Conservation (phyloP, 2,113 vertebrate species). For the Oceanites oceanicus region DNA sequence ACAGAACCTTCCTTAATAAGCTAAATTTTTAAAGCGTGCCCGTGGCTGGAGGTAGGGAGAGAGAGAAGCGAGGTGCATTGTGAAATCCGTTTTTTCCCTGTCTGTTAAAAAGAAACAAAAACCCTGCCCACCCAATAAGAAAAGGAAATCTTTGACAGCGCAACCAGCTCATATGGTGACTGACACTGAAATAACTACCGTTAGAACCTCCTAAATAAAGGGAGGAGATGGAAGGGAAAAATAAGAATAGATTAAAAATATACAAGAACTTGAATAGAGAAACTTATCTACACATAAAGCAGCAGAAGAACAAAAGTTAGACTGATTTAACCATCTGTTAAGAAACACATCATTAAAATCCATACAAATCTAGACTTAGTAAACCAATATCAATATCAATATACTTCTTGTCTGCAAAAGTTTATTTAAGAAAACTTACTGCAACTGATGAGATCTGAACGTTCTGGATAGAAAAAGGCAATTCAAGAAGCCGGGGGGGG, state of each 20-base stretch:
- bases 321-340: not conserved
- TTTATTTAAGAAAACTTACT: not conserved
- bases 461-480: not conserved
- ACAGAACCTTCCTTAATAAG: slow-evolving; percentile 45
- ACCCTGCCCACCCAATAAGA: not conserved
- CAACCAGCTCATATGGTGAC: not conserved
- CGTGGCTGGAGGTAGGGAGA: not conserved
- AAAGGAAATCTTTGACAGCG: not conserved
- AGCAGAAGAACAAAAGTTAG: not conserved
- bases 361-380: not conserved
- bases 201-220: not conserved
- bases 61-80: not conserved
- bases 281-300: not conserved
- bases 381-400: not conserved
- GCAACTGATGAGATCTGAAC: not conserved
- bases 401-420: not conserved
- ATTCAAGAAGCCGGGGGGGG: not conserved
- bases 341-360: not conserved
- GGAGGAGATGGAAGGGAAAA: not conserved
- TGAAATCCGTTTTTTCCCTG: not conserved
- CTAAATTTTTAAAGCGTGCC: not conserved
- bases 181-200: not conserved
- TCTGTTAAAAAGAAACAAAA: not conserved
- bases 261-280: not conserved
- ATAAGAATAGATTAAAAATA: not conserved